Evolutionary conservation across 2,797 vertebrate genomes (phyloP).

Genomic region (Pogoniulus pusillus): DNA sequence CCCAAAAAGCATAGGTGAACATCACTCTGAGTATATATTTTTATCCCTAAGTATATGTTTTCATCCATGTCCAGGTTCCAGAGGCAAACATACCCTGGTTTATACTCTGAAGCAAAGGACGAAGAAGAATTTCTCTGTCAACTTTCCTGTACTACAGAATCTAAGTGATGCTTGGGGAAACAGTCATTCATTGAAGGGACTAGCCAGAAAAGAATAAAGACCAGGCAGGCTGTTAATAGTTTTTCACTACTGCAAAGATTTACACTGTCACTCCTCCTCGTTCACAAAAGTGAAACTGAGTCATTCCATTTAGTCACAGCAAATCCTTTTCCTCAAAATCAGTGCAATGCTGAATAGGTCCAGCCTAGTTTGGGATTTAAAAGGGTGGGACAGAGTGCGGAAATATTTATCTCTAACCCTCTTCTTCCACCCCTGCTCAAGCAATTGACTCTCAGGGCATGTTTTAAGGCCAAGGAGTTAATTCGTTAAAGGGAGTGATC

Average conservation of each 20-base stretch:
- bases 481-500: background rate
- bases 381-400: background rate
- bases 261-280: background rate
- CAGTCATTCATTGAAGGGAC: background rate
- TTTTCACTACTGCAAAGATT: background rate
- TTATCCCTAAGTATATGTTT: background rate
- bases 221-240: background rate
- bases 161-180: background rate
- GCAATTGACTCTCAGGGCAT: background rate
- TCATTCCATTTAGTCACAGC: background rate
- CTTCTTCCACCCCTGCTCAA: background rate
- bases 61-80: background rate
- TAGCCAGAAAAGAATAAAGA: background rate
- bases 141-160: background rate
- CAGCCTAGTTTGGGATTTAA: background rate
- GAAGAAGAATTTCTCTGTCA: background rate
- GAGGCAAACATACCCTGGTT: background rate
- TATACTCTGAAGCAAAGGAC: background rate
- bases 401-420: background rate
- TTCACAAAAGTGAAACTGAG: no score
- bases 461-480: background rate
- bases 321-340: background rate
- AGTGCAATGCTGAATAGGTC: background rate
- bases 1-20: background rate
- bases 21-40: background rate